Evolutionary conservation across 1,140 invertebrate species (phyloP).

Genomic region (Berghia stephanieae): DNA sequence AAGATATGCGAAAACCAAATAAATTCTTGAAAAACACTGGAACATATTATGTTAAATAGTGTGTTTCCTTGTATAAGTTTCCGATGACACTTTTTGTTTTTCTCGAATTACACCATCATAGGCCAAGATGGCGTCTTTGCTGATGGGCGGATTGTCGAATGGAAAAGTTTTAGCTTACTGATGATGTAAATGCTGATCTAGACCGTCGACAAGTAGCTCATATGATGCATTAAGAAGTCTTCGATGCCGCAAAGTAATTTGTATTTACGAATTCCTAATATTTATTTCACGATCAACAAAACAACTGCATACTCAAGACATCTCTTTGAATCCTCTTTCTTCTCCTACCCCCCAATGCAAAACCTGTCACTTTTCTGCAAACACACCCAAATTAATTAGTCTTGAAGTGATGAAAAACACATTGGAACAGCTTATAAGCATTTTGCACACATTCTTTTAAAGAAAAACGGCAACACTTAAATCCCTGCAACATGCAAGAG

Average conservation of each 20-base stretch:
- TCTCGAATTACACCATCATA: too few relatives aligned
- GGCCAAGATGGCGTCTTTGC: slow-evolving; percentile 31
- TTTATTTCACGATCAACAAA: background rate
- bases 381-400: background rate
- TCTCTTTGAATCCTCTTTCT: background rate
- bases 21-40: too few relatives aligned
- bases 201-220: slow-evolving; percentile 22
- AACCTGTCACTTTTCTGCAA: background rate
- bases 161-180: slow-evolving; percentile 30
- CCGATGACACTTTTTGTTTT: too few relatives aligned
- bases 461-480: too few relatives aligned
- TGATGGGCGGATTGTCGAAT: slow-evolving; percentile 25
- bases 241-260: background rate
- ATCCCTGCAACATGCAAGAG: too few relatives aligned
- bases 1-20: too few relatives aligned
- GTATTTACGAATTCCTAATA: background rate
- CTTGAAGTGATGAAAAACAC: too few relatives aligned
- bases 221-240: slow-evolving; percentile 16
- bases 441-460: too few relatives aligned
- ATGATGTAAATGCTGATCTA: slow-evolving; percentile 28
- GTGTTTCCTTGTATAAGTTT: too few relatives aligned
- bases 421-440: too few relatives aligned
- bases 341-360: background rate
- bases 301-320: too few relatives aligned
- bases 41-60: too few relatives aligned